Evolutionary conservation across 2,888 invertebrate species (phyloP), one percentile per base, ranked within the genome.

Genomic region (Troglohyphantes excavatus): DNA sequence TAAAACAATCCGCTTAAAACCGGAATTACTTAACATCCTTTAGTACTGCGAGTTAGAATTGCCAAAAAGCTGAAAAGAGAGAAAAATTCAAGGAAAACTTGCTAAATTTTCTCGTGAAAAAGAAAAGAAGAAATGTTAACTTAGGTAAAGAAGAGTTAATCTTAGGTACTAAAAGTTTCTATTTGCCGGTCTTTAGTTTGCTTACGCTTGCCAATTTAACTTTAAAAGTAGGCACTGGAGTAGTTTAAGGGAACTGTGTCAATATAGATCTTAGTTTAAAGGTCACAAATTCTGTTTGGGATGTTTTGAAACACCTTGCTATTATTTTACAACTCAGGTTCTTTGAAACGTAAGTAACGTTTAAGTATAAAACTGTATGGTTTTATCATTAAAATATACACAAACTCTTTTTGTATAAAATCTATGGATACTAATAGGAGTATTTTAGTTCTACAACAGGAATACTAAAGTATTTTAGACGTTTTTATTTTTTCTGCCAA

Each of bases 111-210:
- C n/a, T 46, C 5, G n/a, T 13, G 17, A 53, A 53, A n/a, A n/a
- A 17, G 53, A n/a, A 53, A 13, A 53, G 17, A 53, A 53, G 13
- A 53, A 53, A 53, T n/a, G 53, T 17, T n/a, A 33, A 33, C 33
- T 33, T 33, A 9, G n/a, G 53, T 53, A 53, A 53, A 53, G 53
- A 53, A 53, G 53, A 53, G 53, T n/a, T 53, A 53, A 53, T 53
- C 13, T 53, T 53, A 17, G 53, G 53, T 17, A 53, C 53, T 53
- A 53, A 53, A 53, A n/a, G 13, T 53, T 53, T 53, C 53, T 53
- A 53, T 53, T 53, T 53, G 53, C 53, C 5, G 17, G n/a, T 53
- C 5, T n/a, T 53, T 53, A 53, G 53, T 53, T 53, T 53, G 53
- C 53, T 17, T 53, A 5, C n/a, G 53, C 53, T n/a, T 53, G 17